Evolutionary conservation across 2,113 vertebrate species (phyloP), one percentile per base, ranked within the genome.

Genomic region (Monopterus albus): DNA sequence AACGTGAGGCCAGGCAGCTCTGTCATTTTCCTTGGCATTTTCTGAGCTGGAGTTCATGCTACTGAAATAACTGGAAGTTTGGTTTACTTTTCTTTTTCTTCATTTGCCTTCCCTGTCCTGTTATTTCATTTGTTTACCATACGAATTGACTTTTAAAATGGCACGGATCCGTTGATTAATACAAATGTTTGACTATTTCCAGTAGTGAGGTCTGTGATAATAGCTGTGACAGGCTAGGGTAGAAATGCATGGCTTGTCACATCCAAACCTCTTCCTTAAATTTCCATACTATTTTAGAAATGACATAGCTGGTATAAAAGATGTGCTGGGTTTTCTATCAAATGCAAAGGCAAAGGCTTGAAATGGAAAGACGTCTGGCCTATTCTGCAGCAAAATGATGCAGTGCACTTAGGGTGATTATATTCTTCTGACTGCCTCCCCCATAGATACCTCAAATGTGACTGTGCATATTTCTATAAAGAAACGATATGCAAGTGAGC

Each of bases 391-490:
- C 57, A 83, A 66, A 81, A 74, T 59, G 69, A 84, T 74, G 57
- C 69, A 63, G 75, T 78, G 75, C 80, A 85, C 80, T 79, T 78
- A 72, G 38, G 53, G 49, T 83, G 79, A 84, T 86, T 74, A 75
- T 60, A 59, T 69, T 78, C 12, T 49, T 15, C 21, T 68, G 76
- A 75, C 64, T 31, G 60, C 49, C 70, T 42, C 61, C 53, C 50
- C 60, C 65, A 68, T 5, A 38, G 49, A 81, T 71, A 45, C 69
- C 66, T 64, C 66, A 77, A 79, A 71, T 58, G 68, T 82, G 70
- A 78, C 58, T 56, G 52, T 35, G 53, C 64, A 75, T 52, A 70
- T 49, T 61, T 79, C 40, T 50, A 3, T 31, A 28, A 0, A 39
- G 49, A 59, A 50, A 50, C n/a, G n/a, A 20, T 25, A 56, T 13